Evolutionary conservation across 1,140 invertebrate genomes (phyloP), one percentile per base, ranked within the genome.

Genomic region (Nilaparvata lugens): DNA sequence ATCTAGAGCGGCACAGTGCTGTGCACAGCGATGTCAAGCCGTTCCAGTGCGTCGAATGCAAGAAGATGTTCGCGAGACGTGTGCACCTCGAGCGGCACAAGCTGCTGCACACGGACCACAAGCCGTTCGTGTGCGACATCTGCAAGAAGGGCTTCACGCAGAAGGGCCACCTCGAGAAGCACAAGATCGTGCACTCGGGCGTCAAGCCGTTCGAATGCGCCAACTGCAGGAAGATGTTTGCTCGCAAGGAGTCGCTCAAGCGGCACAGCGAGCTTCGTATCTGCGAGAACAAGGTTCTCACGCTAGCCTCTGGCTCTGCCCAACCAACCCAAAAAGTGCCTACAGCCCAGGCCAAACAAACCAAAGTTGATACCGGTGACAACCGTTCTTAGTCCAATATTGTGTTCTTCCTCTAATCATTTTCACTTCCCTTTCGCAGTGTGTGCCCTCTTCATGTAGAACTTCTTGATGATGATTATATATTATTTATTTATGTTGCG

Each of bases 21-120:
- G 45, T 48, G 16, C 72, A 73, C 56, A 67, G 67, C 13, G 72
- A 67, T 3, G 54, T 62, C 24, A 71, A 72, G 58, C 67, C 66
- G 11, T 48, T 69, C 58, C 54, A 58, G 56, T 58, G 56, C 28
- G 56, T 43, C 2, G 35, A 43, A 13, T 58, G 56, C 28, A 43
- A 58, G 18, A 58, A 43, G 28, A 58, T 58, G 56, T 58, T 58
- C 40, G 14, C 56, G 18, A 6, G 43, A 14, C 42, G 43, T 2
- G 23, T 58, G 16, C 40, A 43, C n/a, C 43, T 45, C 5, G 56
- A 58, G 28, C 42, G 43, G 16, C 56, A 58, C 28, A 58, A 58
- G 28, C 14, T 58, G 3, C 14, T 58, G 18, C 56, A 58, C 45
- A 48, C 18, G 45, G 45, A 48, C 21, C 45, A 48, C 7, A 48